Evolutionary conservation across 2,888 invertebrate genomes (phyloP), one percentile per base, ranked within the genome.

Genomic region (Halictus ligatus): DNA sequence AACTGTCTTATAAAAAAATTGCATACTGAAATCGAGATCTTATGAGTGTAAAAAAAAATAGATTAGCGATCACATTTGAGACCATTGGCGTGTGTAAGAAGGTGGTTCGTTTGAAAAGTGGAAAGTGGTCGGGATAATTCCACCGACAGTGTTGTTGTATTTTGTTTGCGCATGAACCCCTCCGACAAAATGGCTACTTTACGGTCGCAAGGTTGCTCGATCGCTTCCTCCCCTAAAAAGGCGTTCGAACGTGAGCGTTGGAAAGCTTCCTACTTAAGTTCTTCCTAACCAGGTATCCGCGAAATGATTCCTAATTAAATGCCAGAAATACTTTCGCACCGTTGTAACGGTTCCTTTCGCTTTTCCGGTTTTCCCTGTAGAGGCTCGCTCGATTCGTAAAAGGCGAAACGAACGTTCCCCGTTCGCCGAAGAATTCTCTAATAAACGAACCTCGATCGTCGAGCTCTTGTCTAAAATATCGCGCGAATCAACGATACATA

Each of bases 321-420:
- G 72, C 78, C 85, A 82, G 81, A 82, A 84, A 89, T 89, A 78
- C 83, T 78, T 89, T 80, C 77, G 69, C 58, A 12, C 78, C 78
- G 78, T 78, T 75, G 74, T 79, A 78, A 58, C 75, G 76, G 89
- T 89, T 89, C 84, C 89, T 83, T 84, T 89, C 84, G 89, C 78
- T 89, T 89, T 90, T 89, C 90, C 89, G 90, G 85, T 88, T 88
- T 85, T 85, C 83, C 82, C 81, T 77, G 79, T 86, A 83, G 78
- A 83, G 60, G 76, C 82, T 69, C 72, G 83, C 72, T 67, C 75
- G 75, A 43, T 75, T 80, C 86, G n/a, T 87, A 87, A 85, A 87
- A 85, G 86, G 86, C 35, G 48, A 87, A 29, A 75, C 71, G 58
- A 71, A 69, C 78, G 54, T 35, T 15, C 15, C 15, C 13, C 35